These are phyloP conservation scores for Thecocarcelia acutangulata DNA, from an alignment of 2,888 invertebrate genomes.

Conservation along the genomic window DNA sequence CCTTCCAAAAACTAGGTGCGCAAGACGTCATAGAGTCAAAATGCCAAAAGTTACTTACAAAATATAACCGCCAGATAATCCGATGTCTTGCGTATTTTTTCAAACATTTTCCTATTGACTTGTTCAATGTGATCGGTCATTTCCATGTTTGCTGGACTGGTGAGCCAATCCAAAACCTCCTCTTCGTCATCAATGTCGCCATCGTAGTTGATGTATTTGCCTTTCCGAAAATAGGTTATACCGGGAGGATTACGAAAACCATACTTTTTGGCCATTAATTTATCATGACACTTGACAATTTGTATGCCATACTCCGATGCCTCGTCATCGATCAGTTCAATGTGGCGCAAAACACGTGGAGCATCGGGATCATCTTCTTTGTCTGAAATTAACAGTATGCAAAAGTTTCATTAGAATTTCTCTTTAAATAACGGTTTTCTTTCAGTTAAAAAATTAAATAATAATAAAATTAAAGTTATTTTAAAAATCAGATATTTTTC, in stretches of 20 bases:
- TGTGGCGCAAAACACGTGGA: conserved; percentile 90
- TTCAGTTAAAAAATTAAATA: background rate
- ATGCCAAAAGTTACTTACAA: conserved; percentile 85
- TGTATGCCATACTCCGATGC: conserved; percentile 95
- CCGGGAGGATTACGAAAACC: conserved; percentile 95
- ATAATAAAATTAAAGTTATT: conserved; percentile 36
- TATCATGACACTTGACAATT: conserved; percentile 92
- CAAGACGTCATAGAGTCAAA: too few relatives aligned
- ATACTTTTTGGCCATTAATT: conserved; percentile 96
- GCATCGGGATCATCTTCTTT: conserved; percentile 91
- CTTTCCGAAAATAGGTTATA: conserved; percentile 94
- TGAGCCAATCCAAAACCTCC: conserved; percentile 93
- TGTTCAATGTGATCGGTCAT: conserved; percentile 95
- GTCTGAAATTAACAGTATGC: conserved; percentile 82
- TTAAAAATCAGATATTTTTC: conserved; percentile 50
- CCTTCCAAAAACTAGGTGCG: too few relatives aligned
- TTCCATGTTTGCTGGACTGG: conserved; percentile 96
- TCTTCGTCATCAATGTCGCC: conserved; percentile 96
- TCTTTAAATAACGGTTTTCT: background rate
- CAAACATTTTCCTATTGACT: conserved; percentile 96
- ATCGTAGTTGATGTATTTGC: conserved; percentile 93
- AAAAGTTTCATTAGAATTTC: background rate
- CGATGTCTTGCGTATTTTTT: conserved; percentile 92
- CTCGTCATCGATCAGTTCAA: conserved; percentile 95
- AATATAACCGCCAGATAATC: conserved; percentile 96